Percentiles rank a stretch among this genome's conserved stretches.
Evolutionary conservation across 2,888 invertebrate genomes (phyloP).

Genomic region (Priocnemis perturbator): DNA sequence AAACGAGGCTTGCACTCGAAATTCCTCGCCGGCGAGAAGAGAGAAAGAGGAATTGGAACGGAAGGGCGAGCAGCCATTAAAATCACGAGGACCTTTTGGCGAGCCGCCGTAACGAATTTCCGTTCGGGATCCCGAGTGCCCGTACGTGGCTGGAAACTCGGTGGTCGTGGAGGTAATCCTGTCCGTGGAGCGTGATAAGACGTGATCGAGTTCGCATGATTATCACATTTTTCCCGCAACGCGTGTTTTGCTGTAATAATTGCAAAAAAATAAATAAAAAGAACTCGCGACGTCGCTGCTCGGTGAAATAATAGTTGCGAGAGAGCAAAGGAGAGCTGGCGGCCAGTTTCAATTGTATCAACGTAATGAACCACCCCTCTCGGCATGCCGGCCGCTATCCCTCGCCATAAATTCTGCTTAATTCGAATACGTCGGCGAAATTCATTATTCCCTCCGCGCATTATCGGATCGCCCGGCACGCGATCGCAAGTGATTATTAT

Average conservation of each 20-base stretch:
- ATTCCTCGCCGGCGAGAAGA: no score
- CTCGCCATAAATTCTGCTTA: slow-evolving; percentile 33
- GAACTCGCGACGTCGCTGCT: no score
- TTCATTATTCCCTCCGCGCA: neutral
- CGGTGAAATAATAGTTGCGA: no score
- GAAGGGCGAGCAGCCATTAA: neutral
- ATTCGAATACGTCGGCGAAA: slow-evolving; percentile 13
- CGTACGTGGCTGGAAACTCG: no score
- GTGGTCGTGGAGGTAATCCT: neutral
- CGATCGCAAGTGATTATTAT: no score
- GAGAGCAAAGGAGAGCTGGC: no score
- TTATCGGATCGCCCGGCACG: neutral
- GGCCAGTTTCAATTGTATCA: slow-evolving; percentile 40
- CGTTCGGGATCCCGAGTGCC: neutral
- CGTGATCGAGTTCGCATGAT: no score
- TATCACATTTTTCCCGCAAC: no score
- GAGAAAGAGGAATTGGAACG: neutral
- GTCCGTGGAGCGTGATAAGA: neutral
- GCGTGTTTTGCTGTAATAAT: no score
- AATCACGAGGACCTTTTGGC: slow-evolving; percentile 1
- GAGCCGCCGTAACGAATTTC: slow-evolving; percentile 4
- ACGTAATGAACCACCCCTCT: slow-evolving; percentile 34
- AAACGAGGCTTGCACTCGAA: neutral
- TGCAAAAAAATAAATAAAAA: no score
- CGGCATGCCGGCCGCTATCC: slow-evolving; percentile 8